Evolutionary conservation across 2,797 vertebrate genomes (phyloP).

Genomic region (Pogoniulus pusillus): DNA sequence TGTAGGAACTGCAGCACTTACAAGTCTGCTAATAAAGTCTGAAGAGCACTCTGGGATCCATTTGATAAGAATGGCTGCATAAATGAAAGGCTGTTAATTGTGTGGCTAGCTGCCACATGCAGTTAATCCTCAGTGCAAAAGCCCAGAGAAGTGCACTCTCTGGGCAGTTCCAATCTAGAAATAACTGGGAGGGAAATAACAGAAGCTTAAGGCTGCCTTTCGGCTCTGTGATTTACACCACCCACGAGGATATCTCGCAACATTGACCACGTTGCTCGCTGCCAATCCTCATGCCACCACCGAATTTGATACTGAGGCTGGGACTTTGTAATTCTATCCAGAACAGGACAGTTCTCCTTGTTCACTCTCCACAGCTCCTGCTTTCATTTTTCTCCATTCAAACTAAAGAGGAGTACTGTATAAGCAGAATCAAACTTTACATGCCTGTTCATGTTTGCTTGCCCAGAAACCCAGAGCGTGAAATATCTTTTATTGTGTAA

Average conservation of each 20-base stretch:
- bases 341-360: slow-evolving; percentile 74
- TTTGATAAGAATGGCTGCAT: slow-evolving; percentile 2
- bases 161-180: slow-evolving; percentile 3
- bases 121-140: neutral
- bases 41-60: neutral
- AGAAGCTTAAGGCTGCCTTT: slow-evolving; percentile 50
- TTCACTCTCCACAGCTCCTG: slow-evolving; percentile 71
- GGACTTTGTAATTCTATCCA: slow-evolving; percentile 71
- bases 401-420: slow-evolving; percentile 53
- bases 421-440: neutral
- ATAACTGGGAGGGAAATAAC: neutral
- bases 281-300: slow-evolving; percentile 78
- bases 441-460: neutral
- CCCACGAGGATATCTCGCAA: slow-evolving; percentile 64
- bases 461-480: neutral
- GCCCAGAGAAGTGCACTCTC: neutral
- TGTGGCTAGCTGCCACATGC: neutral
- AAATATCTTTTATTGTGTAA: neutral
- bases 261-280: slow-evolving; percentile 65
- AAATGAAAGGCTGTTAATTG: slow-evolving; percentile 35
- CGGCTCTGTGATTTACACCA: neutral
- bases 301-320: slow-evolving; percentile 65
- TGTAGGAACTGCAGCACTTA: neutral
- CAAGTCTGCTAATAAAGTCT: slow-evolving; percentile 19
- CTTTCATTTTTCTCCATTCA: slow-evolving; percentile 62